Evolutionary conservation across 2,888 invertebrate genomes (phyloP).

Genomic region (Diploptera punctata): DNA sequence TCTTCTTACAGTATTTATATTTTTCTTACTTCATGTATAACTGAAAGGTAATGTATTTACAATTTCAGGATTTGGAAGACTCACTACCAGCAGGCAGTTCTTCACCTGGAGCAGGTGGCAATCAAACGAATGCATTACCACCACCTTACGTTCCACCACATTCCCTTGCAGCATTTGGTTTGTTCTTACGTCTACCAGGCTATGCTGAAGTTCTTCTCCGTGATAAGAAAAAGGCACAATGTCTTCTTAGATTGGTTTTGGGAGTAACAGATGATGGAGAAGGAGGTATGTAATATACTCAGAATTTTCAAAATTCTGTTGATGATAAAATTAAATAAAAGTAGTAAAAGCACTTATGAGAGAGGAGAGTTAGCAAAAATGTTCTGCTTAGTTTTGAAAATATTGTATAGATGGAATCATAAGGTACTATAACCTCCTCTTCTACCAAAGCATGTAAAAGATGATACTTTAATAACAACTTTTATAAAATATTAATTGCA

Average conservation of each 20-base stretch:
- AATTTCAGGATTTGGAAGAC: conserved; percentile 58
- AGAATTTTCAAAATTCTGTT: too few relatives aligned
- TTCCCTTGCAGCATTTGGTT: conserved; percentile 87
- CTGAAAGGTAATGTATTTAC: not conserved
- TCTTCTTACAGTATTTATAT: not conserved
- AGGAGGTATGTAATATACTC: conserved; percentile 78
- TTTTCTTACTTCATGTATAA: not conserved
- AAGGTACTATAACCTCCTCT: too few relatives aligned
- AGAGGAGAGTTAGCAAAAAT: too few relatives aligned
- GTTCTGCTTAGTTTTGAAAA: too few relatives aligned
- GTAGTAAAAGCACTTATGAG: too few relatives aligned
- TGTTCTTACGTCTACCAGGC: conserved; percentile 87
- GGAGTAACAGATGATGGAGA: conserved; percentile 93
- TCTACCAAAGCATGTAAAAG: too few relatives aligned
- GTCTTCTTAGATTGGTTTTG: conserved; percentile 82
- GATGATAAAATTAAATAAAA: too few relatives aligned
- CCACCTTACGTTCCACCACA: conserved; percentile 76
- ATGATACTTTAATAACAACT: too few relatives aligned
- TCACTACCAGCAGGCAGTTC: conserved; percentile 38
- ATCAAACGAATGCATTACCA: conserved; percentile 49
- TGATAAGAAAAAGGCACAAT: conserved; percentile 85
- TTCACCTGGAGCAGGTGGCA: conserved; percentile 30
- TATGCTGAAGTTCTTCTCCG: conserved; percentile 89
- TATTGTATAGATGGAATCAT: too few relatives aligned
- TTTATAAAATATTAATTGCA: too few relatives aligned